Base-by-base conservation (phyloP, 2,888 invertebrate species). In the Pantelozetes paolii region DNA sequence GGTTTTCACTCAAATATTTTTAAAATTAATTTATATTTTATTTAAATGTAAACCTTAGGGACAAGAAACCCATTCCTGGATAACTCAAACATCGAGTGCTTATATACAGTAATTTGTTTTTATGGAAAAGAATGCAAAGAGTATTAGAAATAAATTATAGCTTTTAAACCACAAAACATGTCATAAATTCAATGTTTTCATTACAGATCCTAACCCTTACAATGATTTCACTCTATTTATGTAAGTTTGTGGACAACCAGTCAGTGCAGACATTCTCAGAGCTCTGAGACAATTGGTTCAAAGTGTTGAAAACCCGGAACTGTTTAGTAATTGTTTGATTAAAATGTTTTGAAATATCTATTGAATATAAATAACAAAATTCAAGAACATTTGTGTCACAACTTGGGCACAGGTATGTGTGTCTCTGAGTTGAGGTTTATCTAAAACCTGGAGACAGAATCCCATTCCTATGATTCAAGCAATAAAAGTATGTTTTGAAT, bases 401-500 rank as follows among this genome's bases (percentile, higher is more conserved):
- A 71, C 89, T 91, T 79, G 91, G 91, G 0, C 89, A 90, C 81
- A 85, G 92, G n/a, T n/a, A n/a, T n/a, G 59, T 82, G 84, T 78
- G 79, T 84, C 36, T 79, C 82, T 78, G 85, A 85, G 81, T 74
- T 15, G 75, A 75, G 32, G 54, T 30, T 1, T 67, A 9, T 18
- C 9, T 5, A n/a, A n/a, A 15, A 15, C 11, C 9, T 75, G 75
- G 75, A 15, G 32, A n/a, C 50, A 73, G 20, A 32, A 70, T 59
- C 64, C 74, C 62, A 69, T 45, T 62, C 8, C 54, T 23, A 0
- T 40, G 1, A 26, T 72, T 11, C 26, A 72, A 42, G 2, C 57
- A 1, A 8, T 72, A 0, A 72, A 59, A 54, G 20, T 20, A 32
- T 32, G 3, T 57, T 23, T 6, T 57, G 50, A 11, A 50, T 50